Percentiles rank a stretch among this genome's conserved stretches.
These are phyloP conservation scores for Paradoxurus hermaphroditus DNA, from an alignment of 2,113 vertebrate genomes.

Conservation along the genomic window DNA sequence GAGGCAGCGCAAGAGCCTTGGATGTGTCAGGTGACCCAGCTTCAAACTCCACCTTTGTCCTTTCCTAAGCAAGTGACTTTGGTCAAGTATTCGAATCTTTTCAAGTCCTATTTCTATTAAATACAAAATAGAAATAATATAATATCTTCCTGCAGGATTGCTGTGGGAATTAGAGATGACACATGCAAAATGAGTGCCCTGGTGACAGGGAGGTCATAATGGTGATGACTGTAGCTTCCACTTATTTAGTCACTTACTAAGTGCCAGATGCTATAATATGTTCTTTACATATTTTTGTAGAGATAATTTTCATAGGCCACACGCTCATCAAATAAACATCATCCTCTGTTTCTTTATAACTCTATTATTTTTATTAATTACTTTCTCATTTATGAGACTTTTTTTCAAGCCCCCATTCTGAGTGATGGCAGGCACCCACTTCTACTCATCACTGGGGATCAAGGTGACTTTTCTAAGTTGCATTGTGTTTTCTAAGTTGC, in stretches of 20 bases:
- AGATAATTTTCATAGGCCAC: neutral
- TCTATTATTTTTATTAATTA: slow-evolving; percentile 1
- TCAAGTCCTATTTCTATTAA: neutral
- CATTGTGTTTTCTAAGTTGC: neutral
- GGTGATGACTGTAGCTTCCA: neutral
- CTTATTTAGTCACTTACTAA: neutral
- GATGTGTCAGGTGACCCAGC: neutral
- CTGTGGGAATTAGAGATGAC: neutral
- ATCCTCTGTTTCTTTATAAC: neutral
- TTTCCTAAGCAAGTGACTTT: neutral
- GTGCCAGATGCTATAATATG: neutral
- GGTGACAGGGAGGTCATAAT: neutral
- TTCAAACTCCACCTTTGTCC: neutral
- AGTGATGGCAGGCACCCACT: neutral
- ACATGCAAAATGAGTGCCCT: neutral
- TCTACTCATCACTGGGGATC: neutral
- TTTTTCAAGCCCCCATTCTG: neutral
- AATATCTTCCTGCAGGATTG: neutral
- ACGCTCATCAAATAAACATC: neutral
- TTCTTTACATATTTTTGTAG: slow-evolving; percentile 5
- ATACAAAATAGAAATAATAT: neutral
- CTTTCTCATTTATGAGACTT: neutral
- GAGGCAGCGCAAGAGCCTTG: neutral
- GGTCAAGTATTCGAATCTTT: neutral
- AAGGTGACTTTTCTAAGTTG: too few species aligned